Base-by-base conservation (phyloP, 2,113 vertebrate genomes). In the Tetraodon nigroviridis region DNA sequence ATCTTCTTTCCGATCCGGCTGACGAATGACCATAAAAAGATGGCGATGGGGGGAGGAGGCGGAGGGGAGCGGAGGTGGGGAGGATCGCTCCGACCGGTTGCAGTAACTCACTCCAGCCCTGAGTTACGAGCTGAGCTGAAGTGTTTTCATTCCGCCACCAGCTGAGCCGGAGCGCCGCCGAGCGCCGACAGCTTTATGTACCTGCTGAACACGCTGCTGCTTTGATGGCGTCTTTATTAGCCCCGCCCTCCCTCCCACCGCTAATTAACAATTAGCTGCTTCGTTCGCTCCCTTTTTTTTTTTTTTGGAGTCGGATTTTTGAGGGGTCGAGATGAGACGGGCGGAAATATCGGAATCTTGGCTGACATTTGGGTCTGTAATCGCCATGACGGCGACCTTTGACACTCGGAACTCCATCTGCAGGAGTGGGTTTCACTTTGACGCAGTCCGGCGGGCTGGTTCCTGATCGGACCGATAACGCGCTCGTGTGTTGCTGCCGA, bases 141-240 rank as follows among this genome's bases (percentile, higher is more conserved):
- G 75, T 81, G 76, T 79, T 86, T 85, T 84, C 81, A 79, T 82
- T 78, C 73, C 78, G 60, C 56, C 64, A 74, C 77, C 75, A 79
- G 69, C 73, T 79, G 78, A 80, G 75, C 62, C 75, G 51, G 66
- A 80, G 75, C 75, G 71, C 44, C 76, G 66, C 61, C 64, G 64
- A 73, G 72, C 62, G 79, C 51, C 18, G 86, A 89, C 83, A 88
- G 81, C 76, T 87, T 82, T 68, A 83, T 86, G 82, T 63, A 69
- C 71, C 60, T 51, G 57, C 13, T 0, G 19, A 20, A n/a, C 55
- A 68, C 83, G 87, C 86, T 87, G 87, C 55, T 42, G 59, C 63
- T 42, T 2, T 10, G 63, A 84, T 87, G 68, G 56, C 45, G 69
- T 71, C 74, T 78, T 82, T 86, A 73, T 83, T 84, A 60, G 77